Conservation (phyloP, 2,113 vertebrate genomes). For the Trematomus loennbergii region DNA sequence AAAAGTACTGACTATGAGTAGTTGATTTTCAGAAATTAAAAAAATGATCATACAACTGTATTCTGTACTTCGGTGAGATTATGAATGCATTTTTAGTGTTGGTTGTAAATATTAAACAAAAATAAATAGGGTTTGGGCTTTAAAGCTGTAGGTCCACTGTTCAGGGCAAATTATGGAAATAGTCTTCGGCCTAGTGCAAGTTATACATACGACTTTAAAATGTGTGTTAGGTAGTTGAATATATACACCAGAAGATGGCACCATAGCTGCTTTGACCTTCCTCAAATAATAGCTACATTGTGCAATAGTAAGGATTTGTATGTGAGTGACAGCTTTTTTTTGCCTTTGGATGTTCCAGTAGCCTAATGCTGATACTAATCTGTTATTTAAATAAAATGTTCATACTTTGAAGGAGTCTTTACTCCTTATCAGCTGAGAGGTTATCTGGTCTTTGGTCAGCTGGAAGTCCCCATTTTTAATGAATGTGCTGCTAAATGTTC, state of each 20-base stretch:
- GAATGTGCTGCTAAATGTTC: not conserved
- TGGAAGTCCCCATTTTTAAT: conserved; percentile 1
- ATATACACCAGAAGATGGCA: conserved; percentile 73
- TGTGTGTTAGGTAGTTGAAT: conserved; percentile 41
- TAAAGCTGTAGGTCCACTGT: not conserved
- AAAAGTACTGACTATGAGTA: conserved; percentile 9
- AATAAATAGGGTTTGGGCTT: rapidly evolving
- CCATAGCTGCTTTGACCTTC: conserved; percentile 44
- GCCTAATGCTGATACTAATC: conserved; percentile 19
- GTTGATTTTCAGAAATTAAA: not conserved
- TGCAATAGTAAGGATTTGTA: conserved; percentile 24
- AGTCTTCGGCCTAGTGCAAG: not conserved
- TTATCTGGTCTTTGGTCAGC: conserved; percentile 12
- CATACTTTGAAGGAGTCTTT: not conserved
- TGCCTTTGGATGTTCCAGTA: not conserved
- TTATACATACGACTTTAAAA: conserved; percentile 8
- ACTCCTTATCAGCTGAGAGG: not conserved
- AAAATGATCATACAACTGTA: not conserved
- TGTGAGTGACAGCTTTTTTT: conserved; percentile 17
- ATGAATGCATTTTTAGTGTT: not conserved
- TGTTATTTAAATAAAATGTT: not conserved
- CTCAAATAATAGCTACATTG: conserved; percentile 30
- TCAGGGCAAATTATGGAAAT: not conserved
- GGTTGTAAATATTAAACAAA: not conserved
- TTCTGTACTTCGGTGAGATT: not conserved